These are phyloP conservation scores for Ceramica pisi DNA, from an alignment of 2,888 invertebrate species.

Conservation along the genomic window DNA sequence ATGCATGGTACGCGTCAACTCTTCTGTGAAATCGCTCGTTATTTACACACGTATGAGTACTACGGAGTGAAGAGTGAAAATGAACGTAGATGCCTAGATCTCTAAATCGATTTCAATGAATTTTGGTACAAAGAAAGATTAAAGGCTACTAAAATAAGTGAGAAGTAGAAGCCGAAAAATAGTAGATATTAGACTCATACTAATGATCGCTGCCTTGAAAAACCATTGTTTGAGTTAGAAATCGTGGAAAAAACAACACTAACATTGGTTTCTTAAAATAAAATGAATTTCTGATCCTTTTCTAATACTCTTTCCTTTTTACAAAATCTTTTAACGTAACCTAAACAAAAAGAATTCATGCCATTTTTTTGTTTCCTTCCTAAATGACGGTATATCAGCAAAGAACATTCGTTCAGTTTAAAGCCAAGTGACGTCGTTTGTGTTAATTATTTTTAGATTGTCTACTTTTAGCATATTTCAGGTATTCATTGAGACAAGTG, in stretches of 20 bases:
- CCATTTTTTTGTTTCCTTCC: background rate
- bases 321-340: background rate
- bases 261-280: background rate
- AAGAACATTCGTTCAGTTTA: constrained; percentile 20
- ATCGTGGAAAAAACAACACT: background rate
- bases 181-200: too few relatives aligned
- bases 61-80: constrained; percentile 3
- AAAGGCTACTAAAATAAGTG: too few relatives aligned
- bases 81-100: background rate
- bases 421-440: constrained; percentile 6
- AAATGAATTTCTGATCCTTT: background rate
- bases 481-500: constrained; percentile 13
- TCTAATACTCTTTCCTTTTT: background rate
- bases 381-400: background rate
- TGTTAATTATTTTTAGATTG: constrained; percentile 28
- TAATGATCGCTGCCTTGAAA: too few relatives aligned
- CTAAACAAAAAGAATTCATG: too few relatives aligned
- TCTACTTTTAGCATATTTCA: constrained; percentile 17
- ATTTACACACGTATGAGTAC: constrained; percentile 14
- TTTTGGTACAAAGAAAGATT: too few relatives aligned
- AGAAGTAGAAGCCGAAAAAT: too few relatives aligned
- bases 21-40: constrained; percentile 55
- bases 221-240: too few relatives aligned
- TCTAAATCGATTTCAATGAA: too few relatives aligned
- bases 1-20: constrained; percentile 48